Conservation (phyloP, 2,888 invertebrate species). For the Protophormia terraenovae region DNA sequence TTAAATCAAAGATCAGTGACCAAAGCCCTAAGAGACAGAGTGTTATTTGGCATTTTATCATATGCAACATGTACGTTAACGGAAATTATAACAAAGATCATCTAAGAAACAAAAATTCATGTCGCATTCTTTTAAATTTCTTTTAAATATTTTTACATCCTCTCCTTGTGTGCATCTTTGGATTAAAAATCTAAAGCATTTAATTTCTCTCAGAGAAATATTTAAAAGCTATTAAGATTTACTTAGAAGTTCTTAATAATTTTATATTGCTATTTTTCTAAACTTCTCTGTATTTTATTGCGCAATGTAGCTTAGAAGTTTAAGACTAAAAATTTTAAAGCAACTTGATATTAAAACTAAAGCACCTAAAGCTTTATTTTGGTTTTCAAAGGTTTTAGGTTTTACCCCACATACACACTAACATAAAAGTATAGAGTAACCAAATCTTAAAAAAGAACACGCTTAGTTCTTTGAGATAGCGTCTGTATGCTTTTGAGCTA, state of each 20-base stretch:
- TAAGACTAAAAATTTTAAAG: not conserved
- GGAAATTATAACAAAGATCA: too few relatives aligned
- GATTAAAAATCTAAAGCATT: too few relatives aligned
- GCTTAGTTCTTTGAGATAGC: conserved; percentile 21
- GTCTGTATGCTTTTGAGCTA: not conserved
- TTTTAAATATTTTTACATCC: not conserved
- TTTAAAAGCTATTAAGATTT: too few relatives aligned
- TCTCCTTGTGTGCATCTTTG: too few relatives aligned
- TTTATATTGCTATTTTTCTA: not conserved
- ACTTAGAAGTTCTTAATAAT: too few relatives aligned
- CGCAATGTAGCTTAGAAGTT: conserved; percentile 8
- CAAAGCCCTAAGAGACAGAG: too few relatives aligned
- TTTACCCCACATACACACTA: not conserved
- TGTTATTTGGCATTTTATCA: too few relatives aligned
- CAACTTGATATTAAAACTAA: conserved; percentile 26
- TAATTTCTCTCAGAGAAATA: too few relatives aligned
- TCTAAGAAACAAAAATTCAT: too few relatives aligned
- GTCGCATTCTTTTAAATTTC: not conserved
- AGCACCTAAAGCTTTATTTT: not conserved
- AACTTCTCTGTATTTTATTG: not conserved
- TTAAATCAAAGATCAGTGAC: too few relatives aligned
- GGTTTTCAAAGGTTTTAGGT: not conserved
- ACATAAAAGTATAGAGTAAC: conserved; percentile 9
- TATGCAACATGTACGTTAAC: too few relatives aligned
- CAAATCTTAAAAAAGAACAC: not conserved